Base-by-base conservation (phyloP, 2,888 invertebrate species). In the Camptogramma bilineatum region DNA sequence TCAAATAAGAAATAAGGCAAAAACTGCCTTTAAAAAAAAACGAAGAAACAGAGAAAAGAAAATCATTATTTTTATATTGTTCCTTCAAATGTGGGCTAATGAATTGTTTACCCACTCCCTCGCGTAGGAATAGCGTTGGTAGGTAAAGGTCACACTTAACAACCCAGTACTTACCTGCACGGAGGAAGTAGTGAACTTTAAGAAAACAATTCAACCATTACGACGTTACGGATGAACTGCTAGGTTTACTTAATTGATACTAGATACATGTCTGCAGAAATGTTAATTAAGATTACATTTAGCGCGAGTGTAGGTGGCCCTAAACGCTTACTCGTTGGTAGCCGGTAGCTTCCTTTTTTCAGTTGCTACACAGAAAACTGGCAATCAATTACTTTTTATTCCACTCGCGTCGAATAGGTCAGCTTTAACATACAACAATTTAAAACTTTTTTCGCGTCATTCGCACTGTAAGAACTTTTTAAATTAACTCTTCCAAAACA, bases 111-210 rank as follows among this genome's bases (percentile, higher is more conserved):
- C 34, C 17, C 44, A 46, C 54, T 65, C 18, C 39, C 21, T 52
- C 24, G 54, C 3, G 34, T 5, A 53, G 17, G n/a, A 39, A 54
- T 52, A 21, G 54, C 9, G 21, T 18, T 10, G 17, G 9, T 44
- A 71, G 19, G 46, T 67, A 84, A 83, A 84, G 78, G 82, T 84
- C 81, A 80, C 72, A 76, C 69, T 69, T 58, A 64, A 56, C 48
- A 47, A 70, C 42, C 55, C 51, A 68, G 69, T 52, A 55, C 66
- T 68, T 66, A 74, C 17, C 7, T 39, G 39, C 68, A 72, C 78
- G 71, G 73, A 83, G 82, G 81, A 84, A 83, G 80, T 79, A 66
- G 76, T 86, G 86, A 88, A 87, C 86, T 87, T 86, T 85, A 85
- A 75, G 69, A 76, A 77, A 82, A 78, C 74, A 74, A 77, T 76